phyloP scores from a whole-genome alignment of 2,888 invertebrate species.

The Rotaria socialis region DNA sequence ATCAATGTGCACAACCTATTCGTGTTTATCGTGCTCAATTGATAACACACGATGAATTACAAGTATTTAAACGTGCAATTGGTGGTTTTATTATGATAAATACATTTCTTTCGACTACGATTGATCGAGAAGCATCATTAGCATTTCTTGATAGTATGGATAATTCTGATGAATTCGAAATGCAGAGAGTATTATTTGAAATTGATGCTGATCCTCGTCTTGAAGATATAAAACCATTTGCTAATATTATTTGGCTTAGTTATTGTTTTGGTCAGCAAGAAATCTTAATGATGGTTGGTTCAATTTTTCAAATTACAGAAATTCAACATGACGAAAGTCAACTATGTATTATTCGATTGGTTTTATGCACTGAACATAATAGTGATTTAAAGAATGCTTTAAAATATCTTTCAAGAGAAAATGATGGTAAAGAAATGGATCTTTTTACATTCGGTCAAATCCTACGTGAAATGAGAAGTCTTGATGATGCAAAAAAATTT shows the following conservation, averaged over 20 bases:
- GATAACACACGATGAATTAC: neutral
- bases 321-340: neutral
- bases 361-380: neutral
- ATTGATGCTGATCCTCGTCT: neutral
- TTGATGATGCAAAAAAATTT: neutral
- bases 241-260: slow-evolving; percentile 13
- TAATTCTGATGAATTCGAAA: neutral
- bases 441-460: neutral
- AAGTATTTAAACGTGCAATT: neutral
- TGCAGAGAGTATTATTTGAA: neutral
- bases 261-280: slow-evolving; percentile 3
- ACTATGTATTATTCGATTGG: neutral
- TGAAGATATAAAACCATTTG: neutral
- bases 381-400: neutral
- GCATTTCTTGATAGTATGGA: neutral
- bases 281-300: neutral
- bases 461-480: neutral
- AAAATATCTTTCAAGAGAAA: neutral
- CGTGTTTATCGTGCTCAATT: neutral
- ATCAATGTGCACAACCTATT: neutral
- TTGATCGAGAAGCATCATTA: neutral
- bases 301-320: neutral
- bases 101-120: neutral
- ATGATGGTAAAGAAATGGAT: neutral
- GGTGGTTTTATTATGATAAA: neutral